Base-by-base conservation (phyloP, 2,888 invertebrate species). In the Cerastis rubricosa region DNA sequence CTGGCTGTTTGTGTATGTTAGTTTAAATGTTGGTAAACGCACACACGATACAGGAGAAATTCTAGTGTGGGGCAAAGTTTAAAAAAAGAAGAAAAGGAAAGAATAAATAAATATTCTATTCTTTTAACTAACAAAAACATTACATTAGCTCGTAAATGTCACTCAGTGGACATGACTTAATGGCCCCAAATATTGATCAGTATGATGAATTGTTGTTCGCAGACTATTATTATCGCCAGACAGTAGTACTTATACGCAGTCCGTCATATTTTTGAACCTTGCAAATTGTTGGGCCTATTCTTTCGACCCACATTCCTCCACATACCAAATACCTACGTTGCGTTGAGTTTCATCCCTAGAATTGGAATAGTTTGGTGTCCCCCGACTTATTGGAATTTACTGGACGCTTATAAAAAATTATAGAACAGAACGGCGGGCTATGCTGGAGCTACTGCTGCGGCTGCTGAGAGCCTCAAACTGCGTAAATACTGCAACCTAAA, bases 351-450 rank as follows among this genome's bases (percentile, higher is more conserved):
- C 57, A 71, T 35, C 45, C 35, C n/a, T 45, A n/a, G 19, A 73
- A 71, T 73, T 71, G 73, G 45, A 73, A 73, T 73, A 57, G 73
- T 57, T 71, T 35, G 29, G 73, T n/a, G 70, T n/a, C 22, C 43
- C 17, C 19, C 19, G 19, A 11, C 73, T 70, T 73, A 70, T 70
- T 72, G 45, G 43, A 73, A 73, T 72, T 69, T 17, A 29, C 12
- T 70, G n/a, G n/a, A 54, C 22, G 29, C 12, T 17, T 54, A 19
- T 6, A 29, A 69, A 43, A 54, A 70, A 54, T 17, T 61, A 35
- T 11, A 2, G 40, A 14, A 35, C 3, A 35, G 35, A 35, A n/a
- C n/a, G n/a, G n/a, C n/a, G n/a, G n/a, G n/a, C n/a, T n/a, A n/a
- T n/a, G n/a, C n/a, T n/a, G n/a, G n/a, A n/a, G n/a, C n/a, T n/a